Base-by-base conservation (phyloP, 2,113 vertebrate species). In the Pteropus alecto region DNA sequence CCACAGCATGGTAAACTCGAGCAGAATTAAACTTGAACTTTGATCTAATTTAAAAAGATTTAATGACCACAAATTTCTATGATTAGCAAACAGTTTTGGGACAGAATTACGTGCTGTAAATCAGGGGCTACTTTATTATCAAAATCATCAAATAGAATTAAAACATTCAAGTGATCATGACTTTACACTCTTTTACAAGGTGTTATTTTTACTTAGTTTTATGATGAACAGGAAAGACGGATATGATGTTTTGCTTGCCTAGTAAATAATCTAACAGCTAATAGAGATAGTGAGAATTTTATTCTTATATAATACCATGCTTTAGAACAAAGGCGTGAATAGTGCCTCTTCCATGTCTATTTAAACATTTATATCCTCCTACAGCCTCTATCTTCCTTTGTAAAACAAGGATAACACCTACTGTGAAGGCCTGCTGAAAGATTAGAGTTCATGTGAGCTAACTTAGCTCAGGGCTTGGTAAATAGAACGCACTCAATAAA, bases 61-160 rank as follows among this genome's bases (percentile, higher is more conserved):
- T 56, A 58, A 70, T 11, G 54, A 30, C 5, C 41, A 58, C 35
- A 56, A 60, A 85, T 51, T 38, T 33, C 12, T 51, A 14, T 70
- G 73, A 74, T 35, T 58, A 84, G 46, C 41, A 60, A 87, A 30
- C 11, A 93, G 33, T 46, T 83, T 71, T 90, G 95, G 73, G 46
- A 84, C 95, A 8, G 13, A 81, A 61, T 76, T 30, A 28, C 41
- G 33, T 77, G n/a, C 2, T 22, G 1, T 94, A 9, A 78, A 73
- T 70, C 43, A 93, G 12, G 95, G 24, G 18, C 86, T 93, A 96
- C 41, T 95, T 76, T 22, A 94, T 51, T 93, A 87, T 46, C 19
- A 46, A 74, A 38, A 77, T 60, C 22, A 77, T 63, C 22, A 33
- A 58, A 65, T 28, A 94, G 5, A 83, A 93, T 30, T 79, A 88